Conservation (phyloP, 2,888 invertebrate species). For the Synergus umbraculus region DNA sequence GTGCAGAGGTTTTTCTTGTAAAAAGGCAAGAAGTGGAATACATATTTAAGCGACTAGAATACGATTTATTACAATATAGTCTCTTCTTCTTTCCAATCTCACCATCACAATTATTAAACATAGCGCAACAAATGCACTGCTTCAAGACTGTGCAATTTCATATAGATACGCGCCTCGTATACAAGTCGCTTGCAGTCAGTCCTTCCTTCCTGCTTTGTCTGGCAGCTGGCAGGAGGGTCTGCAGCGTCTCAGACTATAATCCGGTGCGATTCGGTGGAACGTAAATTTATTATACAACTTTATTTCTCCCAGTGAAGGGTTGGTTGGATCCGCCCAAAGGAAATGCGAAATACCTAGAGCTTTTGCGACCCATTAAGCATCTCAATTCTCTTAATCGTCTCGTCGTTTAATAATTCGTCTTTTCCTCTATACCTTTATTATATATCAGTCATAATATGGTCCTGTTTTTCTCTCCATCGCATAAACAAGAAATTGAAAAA, state of each 20-base stretch:
- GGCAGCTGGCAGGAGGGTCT: conserved; percentile 33
- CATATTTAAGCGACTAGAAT: not conserved
- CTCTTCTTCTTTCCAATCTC: conserved; percentile 16
- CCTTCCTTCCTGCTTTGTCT: conserved; percentile 49
- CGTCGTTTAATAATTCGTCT: not conserved
- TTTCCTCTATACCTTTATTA: conserved; percentile 3
- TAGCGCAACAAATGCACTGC: not conserved
- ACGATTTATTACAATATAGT: conserved; percentile 1
- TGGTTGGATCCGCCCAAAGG: conserved; percentile 42
- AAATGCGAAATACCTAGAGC: conserved; percentile 48
- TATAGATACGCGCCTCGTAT: conserved; percentile 47
- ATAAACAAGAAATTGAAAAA: not conserved
- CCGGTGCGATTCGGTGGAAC: conserved; percentile 54
- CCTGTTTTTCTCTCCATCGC: not conserved
- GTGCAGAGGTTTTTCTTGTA: not conserved
- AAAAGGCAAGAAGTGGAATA: not conserved
- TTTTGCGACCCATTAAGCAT: conserved; percentile 51
- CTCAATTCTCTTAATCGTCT: conserved; percentile 51
- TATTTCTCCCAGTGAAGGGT: conserved; percentile 53
- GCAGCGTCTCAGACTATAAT: conserved; percentile 37
- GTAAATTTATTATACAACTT: conserved; percentile 59
- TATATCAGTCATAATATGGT: not conserved
- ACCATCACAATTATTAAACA: not conserved
- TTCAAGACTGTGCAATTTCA: conserved; percentile 49
- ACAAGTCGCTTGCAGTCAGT: conserved; percentile 49